These are phyloP conservation scores for Pachymerium ferrugineum DNA, from an alignment of 2,888 invertebrate species.

Conservation along the genomic window DNA sequence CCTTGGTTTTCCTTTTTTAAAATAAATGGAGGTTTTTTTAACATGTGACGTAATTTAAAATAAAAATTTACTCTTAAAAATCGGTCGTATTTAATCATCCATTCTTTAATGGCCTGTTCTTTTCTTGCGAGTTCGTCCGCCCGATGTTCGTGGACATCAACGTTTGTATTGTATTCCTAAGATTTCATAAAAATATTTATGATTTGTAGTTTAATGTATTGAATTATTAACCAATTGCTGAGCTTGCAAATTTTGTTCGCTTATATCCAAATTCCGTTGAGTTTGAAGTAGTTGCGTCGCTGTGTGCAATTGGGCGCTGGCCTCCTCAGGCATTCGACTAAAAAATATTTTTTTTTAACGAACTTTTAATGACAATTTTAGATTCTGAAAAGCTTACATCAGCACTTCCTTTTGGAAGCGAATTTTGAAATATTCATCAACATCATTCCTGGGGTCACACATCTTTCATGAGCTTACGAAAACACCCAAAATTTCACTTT, in stretches of 20 bases:
- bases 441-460: background rate
- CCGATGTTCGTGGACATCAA: background rate
- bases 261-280: background rate
- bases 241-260: background rate
- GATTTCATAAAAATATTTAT: background rate
- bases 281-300: constrained; percentile 18
- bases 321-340: constrained; percentile 28
- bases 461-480: background rate
- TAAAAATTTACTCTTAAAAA: background rate
- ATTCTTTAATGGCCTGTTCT: constrained; percentile 30
- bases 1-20: constrained; percentile 16
- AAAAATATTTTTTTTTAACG: background rate
- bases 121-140: constrained; percentile 27
- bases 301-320: constrained; percentile 19
- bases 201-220: background rate
- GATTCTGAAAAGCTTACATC: background rate
- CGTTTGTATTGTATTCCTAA: background rate
- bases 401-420: background rate
- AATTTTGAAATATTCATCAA: background rate
- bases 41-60: background rate
- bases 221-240: background rate
- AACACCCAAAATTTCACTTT: background rate
- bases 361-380: background rate
- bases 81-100: constrained; percentile 10
- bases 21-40: background rate